phyloP scores from a whole-genome alignment of 2,888 invertebrate species.

The Melinaea menophilus region DNA sequence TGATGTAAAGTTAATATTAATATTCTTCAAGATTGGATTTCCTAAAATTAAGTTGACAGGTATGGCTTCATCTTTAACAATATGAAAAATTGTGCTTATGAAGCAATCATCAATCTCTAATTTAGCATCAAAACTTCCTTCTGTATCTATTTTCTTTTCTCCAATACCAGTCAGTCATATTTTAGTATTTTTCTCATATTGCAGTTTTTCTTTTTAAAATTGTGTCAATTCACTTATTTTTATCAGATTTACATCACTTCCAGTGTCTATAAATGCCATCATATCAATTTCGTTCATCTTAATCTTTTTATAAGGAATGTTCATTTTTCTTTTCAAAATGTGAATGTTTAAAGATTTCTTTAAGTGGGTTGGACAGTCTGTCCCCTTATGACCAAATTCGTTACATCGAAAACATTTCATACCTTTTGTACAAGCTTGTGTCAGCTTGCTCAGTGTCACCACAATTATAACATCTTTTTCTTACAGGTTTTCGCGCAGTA shows the following conservation, averaged over 20 bases:
- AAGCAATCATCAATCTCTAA: conserved; percentile 25
- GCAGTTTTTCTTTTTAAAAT: conserved; percentile 1
- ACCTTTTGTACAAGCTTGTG: no score
- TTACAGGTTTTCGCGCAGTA: no score
- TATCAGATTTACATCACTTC: no score
- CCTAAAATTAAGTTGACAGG: conserved; percentile 26
- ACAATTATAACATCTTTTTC: no score
- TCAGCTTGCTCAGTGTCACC: no score
- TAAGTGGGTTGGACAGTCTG: no score
- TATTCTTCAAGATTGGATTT: conserved; percentile 29
- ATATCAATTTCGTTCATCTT: conserved; percentile 37
- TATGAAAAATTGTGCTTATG: conserved; percentile 17
- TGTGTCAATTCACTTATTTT: conserved; percentile 14
- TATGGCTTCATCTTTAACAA: conserved; percentile 26
- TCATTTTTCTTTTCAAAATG: conserved; percentile 28
- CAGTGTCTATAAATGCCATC: no score
- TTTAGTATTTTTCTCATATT: conserved; percentile 10
- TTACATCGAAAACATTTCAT: no score
- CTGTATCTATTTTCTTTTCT: conserved; percentile 23
- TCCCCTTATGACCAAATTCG: no score
- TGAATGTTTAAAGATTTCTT: conserved; percentile 25
- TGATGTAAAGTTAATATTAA: conserved; percentile 26
- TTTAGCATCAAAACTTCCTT: conserved; percentile 24
- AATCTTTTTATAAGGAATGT: conserved; percentile 27
- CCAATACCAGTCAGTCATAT: no score